Base-by-base conservation (phyloP, 2,888 invertebrate genomes). In the Lasioglossum vierecki region DNA sequence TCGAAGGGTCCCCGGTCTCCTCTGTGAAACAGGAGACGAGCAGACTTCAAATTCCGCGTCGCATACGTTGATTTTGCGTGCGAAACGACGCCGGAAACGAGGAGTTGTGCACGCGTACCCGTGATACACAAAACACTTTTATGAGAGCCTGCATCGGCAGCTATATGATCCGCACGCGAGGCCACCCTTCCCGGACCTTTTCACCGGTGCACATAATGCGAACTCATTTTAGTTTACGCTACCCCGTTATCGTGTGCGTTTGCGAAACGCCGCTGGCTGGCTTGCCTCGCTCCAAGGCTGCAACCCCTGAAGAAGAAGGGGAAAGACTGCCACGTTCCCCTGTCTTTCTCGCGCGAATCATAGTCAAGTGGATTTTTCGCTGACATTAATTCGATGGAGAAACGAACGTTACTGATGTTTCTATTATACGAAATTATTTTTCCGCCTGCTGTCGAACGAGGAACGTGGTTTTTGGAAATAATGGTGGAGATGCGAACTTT, bases 191-290 rank as follows among this genome's bases (percentile, higher is more conserved):
- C 71, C 84, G 85, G 57, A 87, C 80, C 89, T 90, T 90, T 90
- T 89, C 91, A 88, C 88, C 82, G 85, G 90, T 88, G 89, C 83
- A 84, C 88, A 90, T 90, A 90, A 90, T 90, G 87, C 90, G 90
- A 90, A 90, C 90, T 90, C 90, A 89, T 90, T 90, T 90, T 89
- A 90, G 87, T 90, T 85, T 81, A 86, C 85, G 83, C 86, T 88
- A 75, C 85, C 73, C 89, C 88, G 85, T 89, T 90, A 90, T 89
- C 89, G 88, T 89, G 88, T 79, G 82, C 90, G 87, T 82, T 88
- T 87, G 85, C 77, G 80, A 77, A 88, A 85, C 80, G 85, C 82
- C 87, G 80, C 66, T 80, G 85, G 87, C 79, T 80, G 85, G 68
- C 80, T 79, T 74, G 60, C 76, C 66, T 15, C 46, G 46, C 46